A percentile compares a stretch with the other conserved stretches of the same genome.
phyloP scores from a whole-genome alignment of 1,140 invertebrate genomes.

The Lepeophtheirus salmonis region DNA sequence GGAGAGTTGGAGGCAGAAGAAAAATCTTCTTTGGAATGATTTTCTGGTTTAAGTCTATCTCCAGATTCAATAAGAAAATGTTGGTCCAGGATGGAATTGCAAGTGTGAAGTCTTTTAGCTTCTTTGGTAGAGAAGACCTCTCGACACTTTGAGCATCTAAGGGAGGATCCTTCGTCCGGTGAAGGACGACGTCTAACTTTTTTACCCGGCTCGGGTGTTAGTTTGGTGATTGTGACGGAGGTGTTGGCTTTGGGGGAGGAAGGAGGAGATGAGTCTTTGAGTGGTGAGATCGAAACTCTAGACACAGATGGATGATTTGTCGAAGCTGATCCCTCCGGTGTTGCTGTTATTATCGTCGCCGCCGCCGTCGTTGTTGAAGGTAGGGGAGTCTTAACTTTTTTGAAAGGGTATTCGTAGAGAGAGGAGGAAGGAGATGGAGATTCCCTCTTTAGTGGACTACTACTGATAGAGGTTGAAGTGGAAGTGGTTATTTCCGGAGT shows the following conservation, averaged over 20 bases:
- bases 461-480: neutral
- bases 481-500: neutral
- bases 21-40: neutral
- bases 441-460: neutral
- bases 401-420: neutral
- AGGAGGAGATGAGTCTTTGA: neutral
- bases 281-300: neutral
- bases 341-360: neutral
- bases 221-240: neutral
- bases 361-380: neutral
- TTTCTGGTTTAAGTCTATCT: neutral
- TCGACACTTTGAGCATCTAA: conserved; percentile 10
- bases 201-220: neutral
- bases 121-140: conserved; percentile 16
- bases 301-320: neutral
- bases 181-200: neutral
- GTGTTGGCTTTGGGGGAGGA: neutral
- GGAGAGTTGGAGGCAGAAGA: neutral
- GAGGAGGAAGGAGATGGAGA: neutral
- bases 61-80: conserved; percentile 4
- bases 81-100: conserved; percentile 17
- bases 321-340: neutral
- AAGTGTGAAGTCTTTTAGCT: conserved; percentile 15
- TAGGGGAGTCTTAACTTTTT: neutral
- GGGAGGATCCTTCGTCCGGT: neutral